Percentiles rank a stretch among this genome's conserved stretches.
Conservation (phyloP, 2,888 invertebrate genomes). For the Congeria kusceri region DNA sequence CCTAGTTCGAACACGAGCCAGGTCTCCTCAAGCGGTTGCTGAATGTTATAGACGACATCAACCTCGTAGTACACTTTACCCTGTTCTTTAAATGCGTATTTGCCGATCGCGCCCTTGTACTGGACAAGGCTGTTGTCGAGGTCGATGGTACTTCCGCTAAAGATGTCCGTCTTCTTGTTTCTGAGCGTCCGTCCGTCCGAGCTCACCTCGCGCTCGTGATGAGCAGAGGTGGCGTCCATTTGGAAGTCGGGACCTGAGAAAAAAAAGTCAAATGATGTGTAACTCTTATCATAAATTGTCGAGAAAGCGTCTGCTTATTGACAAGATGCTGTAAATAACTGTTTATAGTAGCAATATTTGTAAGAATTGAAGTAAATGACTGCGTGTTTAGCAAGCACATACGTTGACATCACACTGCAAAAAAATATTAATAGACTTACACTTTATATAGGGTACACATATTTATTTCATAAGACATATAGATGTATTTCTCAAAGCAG, state of each 20-base stretch:
- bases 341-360: too few species aligned
- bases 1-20: constrained; percentile 73
- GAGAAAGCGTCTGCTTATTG: too few species aligned
- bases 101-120: constrained; percentile 70
- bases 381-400: too few species aligned
- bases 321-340: too few species aligned
- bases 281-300: too few species aligned
- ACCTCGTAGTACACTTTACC: constrained; percentile 70
- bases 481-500: too few species aligned
- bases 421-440: too few species aligned
- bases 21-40: constrained; percentile 70
- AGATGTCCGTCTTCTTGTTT: constrained; percentile 67
- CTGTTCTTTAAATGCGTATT: constrained; percentile 59
- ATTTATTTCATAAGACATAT: too few species aligned
- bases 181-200: constrained; percentile 63
- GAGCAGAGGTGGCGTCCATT: constrained; percentile 62
- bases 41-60: constrained; percentile 68
- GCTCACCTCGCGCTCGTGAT: constrained; percentile 68
- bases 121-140: constrained; percentile 58
- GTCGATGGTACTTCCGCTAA: constrained; percentile 31
- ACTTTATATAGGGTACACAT: too few species aligned
- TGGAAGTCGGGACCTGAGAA: constrained; percentile 67
- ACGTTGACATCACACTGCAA: too few species aligned
- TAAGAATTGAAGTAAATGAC: too few species aligned
- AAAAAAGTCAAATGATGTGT: too few species aligned